phyloP scores from a whole-genome alignment of 30 jellyfish, hydroid and myxozoan genomes.

The Chrysaora quinquecirrha region DNA sequence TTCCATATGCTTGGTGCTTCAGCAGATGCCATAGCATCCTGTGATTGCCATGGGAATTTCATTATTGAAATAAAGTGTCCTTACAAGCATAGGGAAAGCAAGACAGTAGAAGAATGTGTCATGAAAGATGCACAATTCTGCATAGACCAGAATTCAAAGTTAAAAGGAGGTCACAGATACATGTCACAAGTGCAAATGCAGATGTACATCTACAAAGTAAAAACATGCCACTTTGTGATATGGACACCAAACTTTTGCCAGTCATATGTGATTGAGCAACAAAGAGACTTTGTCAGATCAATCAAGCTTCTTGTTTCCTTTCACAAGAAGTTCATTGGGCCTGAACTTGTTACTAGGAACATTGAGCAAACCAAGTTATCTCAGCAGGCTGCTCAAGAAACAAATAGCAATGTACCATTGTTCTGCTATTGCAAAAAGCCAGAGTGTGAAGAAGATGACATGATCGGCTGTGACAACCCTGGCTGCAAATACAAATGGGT shows the following conservation, averaged over 20 bases:
- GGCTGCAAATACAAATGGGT: constrained; percentile 43
- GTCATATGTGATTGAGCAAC: not conserved
- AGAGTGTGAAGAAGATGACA: constrained; percentile 20
- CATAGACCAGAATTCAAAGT: not conserved
- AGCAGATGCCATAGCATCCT: constrained; percentile 14
- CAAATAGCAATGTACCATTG: not conserved
- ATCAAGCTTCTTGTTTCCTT: constrained; percentile 6
- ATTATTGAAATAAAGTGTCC: constrained; percentile 32
- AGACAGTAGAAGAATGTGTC: not conserved
- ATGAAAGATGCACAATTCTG: constrained; percentile 9
- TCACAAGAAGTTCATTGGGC: constrained; percentile 36
- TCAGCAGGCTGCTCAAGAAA: not conserved
- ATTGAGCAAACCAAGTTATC: not conserved
- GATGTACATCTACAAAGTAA: constrained; percentile 4
- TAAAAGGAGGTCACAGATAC: constrained; percentile 23
- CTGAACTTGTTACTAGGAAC: constrained; percentile 16
- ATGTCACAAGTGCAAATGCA: constrained; percentile 21
- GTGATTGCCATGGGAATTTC: constrained; percentile 10
- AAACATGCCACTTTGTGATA: constrained; percentile 31
- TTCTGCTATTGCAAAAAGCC: constrained; percentile 62
- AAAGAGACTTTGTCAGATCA: constrained; percentile 10
- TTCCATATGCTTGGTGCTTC: constrained; percentile 18
- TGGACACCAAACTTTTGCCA: constrained; percentile 22
- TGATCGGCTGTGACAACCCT: constrained; percentile 63
- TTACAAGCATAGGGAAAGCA: not conserved